A percentile compares a stretch with the other conserved stretches of the same genome.
Evolutionary conservation across 2,113 vertebrate genomes (phyloP).

Genomic region (Sphyrna mokarran): DNA sequence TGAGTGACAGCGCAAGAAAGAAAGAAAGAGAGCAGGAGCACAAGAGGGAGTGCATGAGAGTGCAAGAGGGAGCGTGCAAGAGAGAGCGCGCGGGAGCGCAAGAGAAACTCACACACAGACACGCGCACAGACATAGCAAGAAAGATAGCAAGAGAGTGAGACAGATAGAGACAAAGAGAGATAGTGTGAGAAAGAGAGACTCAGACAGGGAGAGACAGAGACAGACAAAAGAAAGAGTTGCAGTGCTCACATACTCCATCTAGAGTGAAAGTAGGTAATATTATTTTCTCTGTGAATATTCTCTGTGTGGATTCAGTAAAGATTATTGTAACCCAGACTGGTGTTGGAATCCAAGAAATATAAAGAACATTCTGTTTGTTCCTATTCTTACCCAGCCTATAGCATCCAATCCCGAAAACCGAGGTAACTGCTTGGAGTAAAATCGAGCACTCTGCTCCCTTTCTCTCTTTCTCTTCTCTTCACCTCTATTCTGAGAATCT

Average conservation of each 20-base stretch:
- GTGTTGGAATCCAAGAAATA: not conserved
- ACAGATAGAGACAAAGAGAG: no score
- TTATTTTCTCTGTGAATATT: not conserved
- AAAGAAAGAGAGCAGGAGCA: no score
- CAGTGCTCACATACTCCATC: not conserved
- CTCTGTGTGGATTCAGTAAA: no score
- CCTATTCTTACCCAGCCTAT: conserved; percentile 58
- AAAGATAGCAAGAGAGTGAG: no score
- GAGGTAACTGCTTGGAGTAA: conserved; percentile 49
- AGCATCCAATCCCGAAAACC: conserved; percentile 62
- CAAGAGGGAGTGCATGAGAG: no score
- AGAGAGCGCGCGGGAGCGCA: no score
- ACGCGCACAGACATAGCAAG: no score
- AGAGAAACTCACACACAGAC: no score
- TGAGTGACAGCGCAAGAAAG: no score
- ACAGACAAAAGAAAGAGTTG: not conserved
- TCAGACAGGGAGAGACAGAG: no score
- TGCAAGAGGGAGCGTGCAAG: no score
- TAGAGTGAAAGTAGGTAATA: not conserved
- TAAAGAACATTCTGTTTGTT: not conserved
- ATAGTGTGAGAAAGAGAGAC: no score
- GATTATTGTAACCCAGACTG: not conserved
- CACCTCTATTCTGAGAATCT: conserved; percentile 54
- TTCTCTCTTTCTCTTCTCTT: conserved; percentile 46
- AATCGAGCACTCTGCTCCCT: conserved; percentile 52